Percentiles rank a stretch among this genome's conserved stretches.
Evolutionary conservation across 2,113 vertebrate species (phyloP).

Genomic region (Perca flavescens): DNA sequence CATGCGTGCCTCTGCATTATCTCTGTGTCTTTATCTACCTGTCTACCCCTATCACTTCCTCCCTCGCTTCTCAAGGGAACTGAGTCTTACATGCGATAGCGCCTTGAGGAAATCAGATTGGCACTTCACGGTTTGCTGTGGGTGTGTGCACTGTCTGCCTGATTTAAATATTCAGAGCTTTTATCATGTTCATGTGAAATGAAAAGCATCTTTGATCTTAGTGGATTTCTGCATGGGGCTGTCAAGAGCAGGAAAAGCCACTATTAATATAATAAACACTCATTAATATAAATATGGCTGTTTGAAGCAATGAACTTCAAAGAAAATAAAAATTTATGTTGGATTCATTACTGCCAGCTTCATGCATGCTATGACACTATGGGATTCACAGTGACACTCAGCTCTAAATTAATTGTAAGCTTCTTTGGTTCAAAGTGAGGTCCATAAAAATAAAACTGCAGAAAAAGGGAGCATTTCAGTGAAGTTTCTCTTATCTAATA

Average conservation of each 20-base stretch:
- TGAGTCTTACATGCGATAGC: conserved; percentile 45
- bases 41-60: conserved; percentile 40
- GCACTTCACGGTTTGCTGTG: conserved; percentile 43
- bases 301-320: conserved; percentile 26
- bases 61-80: conserved; percentile 38
- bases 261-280: conserved; percentile 24
- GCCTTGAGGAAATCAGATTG: conserved; percentile 49
- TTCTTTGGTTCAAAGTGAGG: conserved; percentile 5
- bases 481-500: background rate
- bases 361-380: background rate
- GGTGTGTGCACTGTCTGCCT: conserved; percentile 7
- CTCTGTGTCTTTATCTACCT: conserved; percentile 37
- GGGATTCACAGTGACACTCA: conserved; percentile 25
- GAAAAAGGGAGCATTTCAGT: background rate
- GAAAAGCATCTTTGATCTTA: conserved; percentile 38
- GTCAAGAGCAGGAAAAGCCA: conserved; percentile 19
- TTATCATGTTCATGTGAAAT: conserved; percentile 28
- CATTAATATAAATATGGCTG: conserved; percentile 14
- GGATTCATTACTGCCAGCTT: background rate
- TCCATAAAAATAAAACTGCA: background rate
- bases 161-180: conserved; percentile 38
- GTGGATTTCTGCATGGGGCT: conserved; percentile 18
- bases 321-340: conserved; percentile 33
- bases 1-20: conserved; percentile 18
- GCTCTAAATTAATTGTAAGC: conserved; percentile 32